Evolutionary conservation across 2,888 invertebrate genomes (phyloP).

Genomic region (Eupithecia subfuscata): DNA sequence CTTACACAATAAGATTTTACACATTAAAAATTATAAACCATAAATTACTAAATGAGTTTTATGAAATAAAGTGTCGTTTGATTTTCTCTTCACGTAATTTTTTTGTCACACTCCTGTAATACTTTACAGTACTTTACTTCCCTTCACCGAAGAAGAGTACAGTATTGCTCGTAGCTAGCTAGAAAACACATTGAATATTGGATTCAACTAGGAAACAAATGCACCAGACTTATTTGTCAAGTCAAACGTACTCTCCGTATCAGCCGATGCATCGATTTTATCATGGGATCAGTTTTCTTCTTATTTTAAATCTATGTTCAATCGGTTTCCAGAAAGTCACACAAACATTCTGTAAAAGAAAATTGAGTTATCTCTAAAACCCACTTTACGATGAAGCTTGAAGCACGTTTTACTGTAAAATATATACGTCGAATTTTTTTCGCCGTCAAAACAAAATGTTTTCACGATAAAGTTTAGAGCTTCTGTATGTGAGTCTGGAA

Average conservation of each 20-base stretch:
- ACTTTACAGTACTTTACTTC: too few species aligned
- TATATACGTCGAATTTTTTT: conserved; percentile 27
- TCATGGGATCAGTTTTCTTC: background rate
- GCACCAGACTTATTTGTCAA: background rate
- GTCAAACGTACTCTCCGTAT: background rate
- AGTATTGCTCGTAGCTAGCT: background rate
- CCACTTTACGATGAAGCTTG: conserved; percentile 19
- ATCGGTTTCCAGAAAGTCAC: conserved; percentile 4
- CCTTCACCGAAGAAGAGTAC: too few species aligned
- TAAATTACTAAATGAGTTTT: too few species aligned
- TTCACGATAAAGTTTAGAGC: conserved; percentile 28
- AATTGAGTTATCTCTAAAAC: conserved; percentile 12
- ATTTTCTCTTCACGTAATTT: too few species aligned
- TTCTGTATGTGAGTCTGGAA: conserved; percentile 26
- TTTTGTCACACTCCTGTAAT: too few species aligned
- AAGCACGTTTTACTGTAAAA: conserved; percentile 26
- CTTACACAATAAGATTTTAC: too few species aligned
- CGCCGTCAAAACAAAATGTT: conserved; percentile 28
- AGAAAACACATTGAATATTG: background rate
- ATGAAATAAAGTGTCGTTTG: too few species aligned
- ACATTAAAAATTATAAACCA: too few species aligned
- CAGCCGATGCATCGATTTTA: conserved; percentile 6
- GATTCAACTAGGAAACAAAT: background rate
- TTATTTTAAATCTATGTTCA: conserved; percentile 3
- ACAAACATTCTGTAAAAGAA: conserved; percentile 12